Evolutionary conservation across 2,797 vertebrate genomes (phyloP).

Genomic region (Sebastes vulpes): DNA sequence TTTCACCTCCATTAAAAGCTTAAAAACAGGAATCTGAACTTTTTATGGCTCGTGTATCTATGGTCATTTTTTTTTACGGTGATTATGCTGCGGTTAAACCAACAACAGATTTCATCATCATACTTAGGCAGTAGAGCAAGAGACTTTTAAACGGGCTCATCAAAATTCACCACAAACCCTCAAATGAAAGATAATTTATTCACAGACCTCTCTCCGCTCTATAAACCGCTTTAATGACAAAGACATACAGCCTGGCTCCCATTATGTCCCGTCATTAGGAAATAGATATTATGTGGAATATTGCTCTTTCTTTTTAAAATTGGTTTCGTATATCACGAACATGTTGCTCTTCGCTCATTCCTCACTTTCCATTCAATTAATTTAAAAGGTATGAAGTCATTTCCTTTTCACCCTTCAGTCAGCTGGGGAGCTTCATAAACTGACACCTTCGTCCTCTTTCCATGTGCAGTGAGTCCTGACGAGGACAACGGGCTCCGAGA

Average conservation of each 20-base stretch:
- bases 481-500: conserved; percentile 77
- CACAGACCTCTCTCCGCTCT: neutral
- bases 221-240: conserved; percentile 23
- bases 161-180: conserved; percentile 33
- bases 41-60: conserved; percentile 7
- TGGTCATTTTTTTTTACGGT: neutral
- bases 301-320: neutral
- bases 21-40: conserved; percentile 1
- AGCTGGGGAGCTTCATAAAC: neutral
- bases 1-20: conserved; percentile 12
- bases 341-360: neutral
- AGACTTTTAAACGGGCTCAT: conserved; percentile 23
- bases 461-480: conserved; percentile 67
- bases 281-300: neutral
- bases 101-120: conserved; percentile 21
- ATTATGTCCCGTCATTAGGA: neutral
- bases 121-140: neutral
- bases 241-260: conserved; percentile 21
- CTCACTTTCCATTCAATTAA: neutral
- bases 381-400: neutral
- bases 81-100: conserved; percentile 21
- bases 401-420: neutral
- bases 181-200: conserved; percentile 38
- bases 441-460: neutral
- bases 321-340: conserved; percentile 1